Evolutionary conservation across 2,888 invertebrate species (phyloP).

Genomic region (Mallateleia sp.): DNA sequence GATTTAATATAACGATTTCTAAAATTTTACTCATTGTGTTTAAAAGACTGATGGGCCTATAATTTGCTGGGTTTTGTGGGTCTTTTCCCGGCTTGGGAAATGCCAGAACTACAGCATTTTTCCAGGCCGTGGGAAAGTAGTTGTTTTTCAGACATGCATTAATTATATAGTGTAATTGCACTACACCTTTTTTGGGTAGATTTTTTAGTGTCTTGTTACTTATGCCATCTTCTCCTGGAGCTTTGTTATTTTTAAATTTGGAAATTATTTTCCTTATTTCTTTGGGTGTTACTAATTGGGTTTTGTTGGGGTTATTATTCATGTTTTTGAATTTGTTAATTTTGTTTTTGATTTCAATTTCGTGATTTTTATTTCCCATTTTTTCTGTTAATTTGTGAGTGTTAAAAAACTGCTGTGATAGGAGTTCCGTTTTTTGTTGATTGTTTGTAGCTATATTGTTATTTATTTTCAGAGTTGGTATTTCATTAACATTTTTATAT

Average conservation of each 20-base stretch:
- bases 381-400: constrained; percentile 29
- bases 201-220: background rate
- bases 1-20: constrained; percentile 26
- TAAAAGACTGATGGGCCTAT: constrained; percentile 40
- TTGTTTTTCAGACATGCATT: background rate
- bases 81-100: constrained; percentile 47
- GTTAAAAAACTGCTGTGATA: constrained; percentile 23
- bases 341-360: background rate
- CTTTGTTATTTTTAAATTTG: constrained; percentile 27
- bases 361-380: background rate
- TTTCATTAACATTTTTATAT: too few relatives aligned
- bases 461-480: too few relatives aligned
- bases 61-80: background rate
- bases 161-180: background rate
- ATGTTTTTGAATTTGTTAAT: background rate
- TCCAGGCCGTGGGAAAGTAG: constrained; percentile 43
- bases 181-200: background rate
- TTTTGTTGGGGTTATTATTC: background rate
- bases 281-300: background rate
- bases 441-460: background rate
- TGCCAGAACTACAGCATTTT: constrained; percentile 22
- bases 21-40: constrained; percentile 29
- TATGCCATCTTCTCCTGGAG: constrained; percentile 21
- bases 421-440: constrained; percentile 14
- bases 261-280: constrained; percentile 25